Base-by-base conservation (phyloP, 1,140 invertebrate genomes). In the Dendroctonus ponderosae region DNA sequence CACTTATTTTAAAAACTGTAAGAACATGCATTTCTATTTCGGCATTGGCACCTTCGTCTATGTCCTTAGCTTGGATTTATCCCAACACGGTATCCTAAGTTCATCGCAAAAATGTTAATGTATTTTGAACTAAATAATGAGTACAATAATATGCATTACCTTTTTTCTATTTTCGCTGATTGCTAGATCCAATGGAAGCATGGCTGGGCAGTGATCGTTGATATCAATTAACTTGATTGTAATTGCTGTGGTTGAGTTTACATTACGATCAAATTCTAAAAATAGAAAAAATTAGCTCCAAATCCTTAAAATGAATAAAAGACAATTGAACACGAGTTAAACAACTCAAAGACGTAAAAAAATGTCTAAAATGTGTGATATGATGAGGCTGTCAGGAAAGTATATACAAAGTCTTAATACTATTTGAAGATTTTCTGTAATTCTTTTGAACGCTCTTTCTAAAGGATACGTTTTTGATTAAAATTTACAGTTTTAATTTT, bases 201-300 rank as follows among this genome's bases (percentile, higher is more conserved):
- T 9, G 79, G 40, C 74, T 0, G 84, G 84, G 5, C 79, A 79
- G 66, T 84, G 82, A 71, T 85, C 82, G 71, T 85, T 85, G 5
- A 84, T 79, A 67, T 85, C 84, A 50, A 80, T 66, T 40, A 85
- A 70, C 5, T 80, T 73, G 0, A 85, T 78, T 5, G 75, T 74
- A 6, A 84, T 73, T 41, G 74, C 72, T 7, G 40, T 58, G 42
- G 40, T 46, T 8, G 43, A n/a, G 11, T 59, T 59, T 9, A 43
- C 6, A 37, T 59, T 59, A 59, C 6, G 38, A 9, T n/a, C 14
- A 9, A n/a, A 42, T 42, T 0, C 6, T 59, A 26, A 26, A 26
- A 26, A 26, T 26, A 26, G 26, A 26, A 26, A 26, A 26, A 26
- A 26, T 2, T 26, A 26, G 26, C 3, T 3, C 26, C 1, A 26